Evolutionary conservation across 2,888 invertebrate species (phyloP).

Genomic region (Rhimphoctona megacephalus): DNA sequence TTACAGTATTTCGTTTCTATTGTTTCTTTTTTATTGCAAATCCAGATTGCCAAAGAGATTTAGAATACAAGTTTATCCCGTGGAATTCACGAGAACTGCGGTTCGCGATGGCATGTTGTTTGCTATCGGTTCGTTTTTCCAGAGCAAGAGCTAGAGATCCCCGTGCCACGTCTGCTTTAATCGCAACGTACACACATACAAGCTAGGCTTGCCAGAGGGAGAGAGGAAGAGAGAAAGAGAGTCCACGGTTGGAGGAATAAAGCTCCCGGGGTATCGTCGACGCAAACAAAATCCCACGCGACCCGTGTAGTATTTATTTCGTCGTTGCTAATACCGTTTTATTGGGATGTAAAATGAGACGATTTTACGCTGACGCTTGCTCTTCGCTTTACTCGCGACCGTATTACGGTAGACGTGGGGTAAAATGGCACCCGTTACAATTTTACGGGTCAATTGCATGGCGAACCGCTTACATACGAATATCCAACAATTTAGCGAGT

Average conservation of each 20-base stretch:
- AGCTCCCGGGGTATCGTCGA: constrained; percentile 67
- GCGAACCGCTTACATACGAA: background rate
- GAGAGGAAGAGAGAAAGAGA: constrained; percentile 36
- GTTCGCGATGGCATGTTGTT: constrained; percentile 60
- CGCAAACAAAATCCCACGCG: constrained; percentile 75
- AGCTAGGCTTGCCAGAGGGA: background rate
- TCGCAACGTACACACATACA: constrained; percentile 64
- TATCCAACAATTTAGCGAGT: constrained; percentile 38
- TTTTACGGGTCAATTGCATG: constrained; percentile 23
- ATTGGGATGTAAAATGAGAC: constrained; percentile 81
- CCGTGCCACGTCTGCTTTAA: constrained; percentile 76
- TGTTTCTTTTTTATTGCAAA: background rate
- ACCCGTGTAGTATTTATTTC: constrained; percentile 78
- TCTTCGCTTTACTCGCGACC: constrained; percentile 73
- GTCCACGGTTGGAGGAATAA: constrained; percentile 52
- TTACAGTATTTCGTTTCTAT: background rate
- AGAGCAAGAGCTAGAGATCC: constrained; percentile 47
- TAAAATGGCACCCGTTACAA: constrained; percentile 29
- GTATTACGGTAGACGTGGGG: constrained; percentile 15
- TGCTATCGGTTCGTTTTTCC: constrained; percentile 56
- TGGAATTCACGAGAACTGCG: constrained; percentile 58
- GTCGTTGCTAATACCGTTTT: constrained; percentile 78
- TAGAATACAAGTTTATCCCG: constrained; percentile 51
- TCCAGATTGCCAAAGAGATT: constrained; percentile 56
- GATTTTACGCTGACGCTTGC: constrained; percentile 76